Conservation (phyloP, 2,113 vertebrate genomes). For the Albula goreensis region DNA sequence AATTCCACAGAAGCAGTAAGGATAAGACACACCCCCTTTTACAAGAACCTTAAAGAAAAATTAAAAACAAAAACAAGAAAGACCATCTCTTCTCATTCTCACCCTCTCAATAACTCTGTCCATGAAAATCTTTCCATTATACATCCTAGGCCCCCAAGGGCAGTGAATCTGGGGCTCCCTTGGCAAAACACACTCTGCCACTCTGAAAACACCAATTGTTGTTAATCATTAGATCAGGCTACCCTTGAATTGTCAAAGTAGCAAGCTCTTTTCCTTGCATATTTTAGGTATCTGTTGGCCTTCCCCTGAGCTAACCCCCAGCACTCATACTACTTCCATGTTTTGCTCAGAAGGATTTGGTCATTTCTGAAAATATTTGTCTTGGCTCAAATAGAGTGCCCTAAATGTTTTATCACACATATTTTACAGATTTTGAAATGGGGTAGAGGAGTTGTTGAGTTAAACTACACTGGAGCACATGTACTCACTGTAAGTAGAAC, state of each 20-base stretch:
- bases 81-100: slow-evolving; percentile 38
- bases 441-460: neutral
- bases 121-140: slow-evolving; percentile 1
- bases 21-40: slow-evolving; percentile 36
- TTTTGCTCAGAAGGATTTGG: slow-evolving; percentile 27
- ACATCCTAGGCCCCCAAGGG: neutral
- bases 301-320: neutral
- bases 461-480: neutral
- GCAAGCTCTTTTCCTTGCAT: neutral
- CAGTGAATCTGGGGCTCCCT: neutral
- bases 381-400: neutral
- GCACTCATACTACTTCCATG: neutral
- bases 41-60: slow-evolving; percentile 50
- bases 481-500: neutral
- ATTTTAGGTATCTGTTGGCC: neutral
- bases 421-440: neutral
- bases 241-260: neutral
- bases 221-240: slow-evolving; percentile 5
- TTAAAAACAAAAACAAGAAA: slow-evolving; percentile 47
- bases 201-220: slow-evolving; percentile 4
- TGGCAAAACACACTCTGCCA: neutral
- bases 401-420: neutral
- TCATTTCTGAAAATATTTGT: slow-evolving; percentile 44
- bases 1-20: slow-evolving; percentile 59
- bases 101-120: neutral